A percentile compares a stretch with the other conserved stretches of the same genome.
These are phyloP conservation scores for Cariama cristata DNA, from an alignment of 2,113 vertebrate genomes.

Conservation along the genomic window DNA sequence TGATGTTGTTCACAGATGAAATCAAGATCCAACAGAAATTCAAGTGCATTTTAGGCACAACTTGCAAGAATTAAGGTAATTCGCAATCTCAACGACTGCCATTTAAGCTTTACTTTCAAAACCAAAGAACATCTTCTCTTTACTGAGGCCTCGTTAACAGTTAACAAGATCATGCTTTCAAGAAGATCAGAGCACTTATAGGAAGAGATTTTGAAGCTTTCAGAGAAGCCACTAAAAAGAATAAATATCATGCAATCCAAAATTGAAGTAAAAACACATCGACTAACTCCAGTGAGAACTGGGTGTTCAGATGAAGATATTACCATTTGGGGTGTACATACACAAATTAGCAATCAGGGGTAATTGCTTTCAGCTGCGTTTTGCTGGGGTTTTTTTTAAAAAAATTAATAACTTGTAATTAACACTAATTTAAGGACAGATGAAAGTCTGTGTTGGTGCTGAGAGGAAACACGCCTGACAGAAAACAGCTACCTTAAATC, in stretches of 20 bases:
- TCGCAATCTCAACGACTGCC: background rate
- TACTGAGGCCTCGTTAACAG: background rate
- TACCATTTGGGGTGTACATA: background rate
- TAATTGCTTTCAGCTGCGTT: constrained; percentile 67
- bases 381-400: background rate
- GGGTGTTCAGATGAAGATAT: constrained; percentile 24
- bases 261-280: background rate
- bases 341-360: constrained; percentile 52
- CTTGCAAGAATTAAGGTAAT: background rate
- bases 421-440: constrained; percentile 51
- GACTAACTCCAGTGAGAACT: background rate
- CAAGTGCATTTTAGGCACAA: background rate
- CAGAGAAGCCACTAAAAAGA: background rate
- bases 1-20: background rate
- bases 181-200: background rate
- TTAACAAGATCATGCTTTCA: background rate
- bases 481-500: constrained; percentile 37
- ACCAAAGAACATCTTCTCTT: background rate
- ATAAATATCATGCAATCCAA: background rate
- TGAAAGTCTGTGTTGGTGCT: constrained; percentile 35
- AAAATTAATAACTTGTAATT: constrained; percentile 50
- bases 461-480: constrained; percentile 16
- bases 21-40: background rate
- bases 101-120: background rate
- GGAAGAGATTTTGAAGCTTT: background rate